These are phyloP conservation scores for Notechis scutatus DNA, from an alignment of 2,113 vertebrate genomes.

Conservation along the genomic window DNA sequence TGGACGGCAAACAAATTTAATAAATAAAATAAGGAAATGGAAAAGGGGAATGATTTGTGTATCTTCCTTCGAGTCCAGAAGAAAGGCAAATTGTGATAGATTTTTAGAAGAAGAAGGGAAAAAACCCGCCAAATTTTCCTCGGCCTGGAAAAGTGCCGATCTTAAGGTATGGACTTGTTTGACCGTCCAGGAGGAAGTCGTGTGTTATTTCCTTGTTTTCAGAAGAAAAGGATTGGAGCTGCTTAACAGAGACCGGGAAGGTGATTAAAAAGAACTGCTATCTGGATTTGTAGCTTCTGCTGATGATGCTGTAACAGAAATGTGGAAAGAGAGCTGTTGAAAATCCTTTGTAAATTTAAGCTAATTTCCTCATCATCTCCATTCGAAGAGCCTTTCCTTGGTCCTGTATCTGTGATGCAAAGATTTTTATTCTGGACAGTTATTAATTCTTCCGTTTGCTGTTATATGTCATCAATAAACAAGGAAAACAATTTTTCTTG, in stretches of 20 bases:
- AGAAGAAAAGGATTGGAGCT: not conserved
- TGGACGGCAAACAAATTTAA: not conserved
- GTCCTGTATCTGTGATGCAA: conserved; percentile 40
- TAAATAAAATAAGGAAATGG: not conserved
- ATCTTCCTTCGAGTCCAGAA: not conserved
- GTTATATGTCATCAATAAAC: conserved; percentile 49
- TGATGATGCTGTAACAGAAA: conserved; percentile 34
- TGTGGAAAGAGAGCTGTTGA: conserved; percentile 38
- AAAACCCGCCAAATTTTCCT: not conserved
- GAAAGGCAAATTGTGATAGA: not conserved
- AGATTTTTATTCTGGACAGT: conserved; percentile 43
- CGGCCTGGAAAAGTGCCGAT: not conserved
- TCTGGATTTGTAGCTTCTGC: not conserved
- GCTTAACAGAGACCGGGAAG: not conserved
- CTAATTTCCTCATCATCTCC: conserved; percentile 56
- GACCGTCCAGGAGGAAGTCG: not conserved
- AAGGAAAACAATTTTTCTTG: not conserved
- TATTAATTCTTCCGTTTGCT: conserved; percentile 33
- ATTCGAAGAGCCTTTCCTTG: conserved; percentile 51
- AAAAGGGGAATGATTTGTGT: not conserved
- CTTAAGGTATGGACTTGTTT: not conserved
- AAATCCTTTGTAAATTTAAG: conserved; percentile 57
- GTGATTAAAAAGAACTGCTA: not conserved
- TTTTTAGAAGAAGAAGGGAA: not conserved
- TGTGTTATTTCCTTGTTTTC: not conserved